phyloP scores from a whole-genome alignment of 1,140 invertebrate genomes.

The Samia ricini region DNA sequence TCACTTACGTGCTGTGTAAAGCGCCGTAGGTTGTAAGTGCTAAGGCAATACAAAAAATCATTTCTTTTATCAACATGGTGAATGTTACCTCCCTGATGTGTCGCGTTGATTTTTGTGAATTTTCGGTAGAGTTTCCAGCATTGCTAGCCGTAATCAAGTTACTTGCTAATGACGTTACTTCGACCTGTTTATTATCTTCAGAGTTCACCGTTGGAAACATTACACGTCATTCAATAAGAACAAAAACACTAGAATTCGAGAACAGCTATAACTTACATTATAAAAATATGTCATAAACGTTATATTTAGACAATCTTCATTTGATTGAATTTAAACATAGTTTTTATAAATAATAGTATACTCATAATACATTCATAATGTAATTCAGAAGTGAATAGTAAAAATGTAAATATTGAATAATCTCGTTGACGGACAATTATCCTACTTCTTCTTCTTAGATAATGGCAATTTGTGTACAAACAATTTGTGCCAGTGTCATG shows the following conservation, averaged over 20 bases:
- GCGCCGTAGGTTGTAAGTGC: conserved; percentile 78
- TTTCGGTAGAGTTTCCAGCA: conserved; percentile 51
- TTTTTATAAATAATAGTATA: neutral
- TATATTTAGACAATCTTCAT: neutral
- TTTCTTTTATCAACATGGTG: conserved; percentile 71
- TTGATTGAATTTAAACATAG: neutral
- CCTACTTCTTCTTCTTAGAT: too few species aligned
- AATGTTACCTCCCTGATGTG: conserved; percentile 62
- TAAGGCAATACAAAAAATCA: conserved; percentile 74
- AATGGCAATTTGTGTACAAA: too few species aligned
- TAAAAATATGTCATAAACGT: conserved; percentile 15
- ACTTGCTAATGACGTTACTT: conserved; percentile 51
- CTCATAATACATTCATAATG: neutral
- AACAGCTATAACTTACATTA: conserved; percentile 39
- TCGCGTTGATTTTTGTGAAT: conserved; percentile 39
- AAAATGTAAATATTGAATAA: too few species aligned
- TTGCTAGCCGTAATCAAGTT: conserved; percentile 53
- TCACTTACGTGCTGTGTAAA: conserved; percentile 80
- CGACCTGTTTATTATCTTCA: conserved; percentile 63
- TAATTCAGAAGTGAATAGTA: too few species aligned
- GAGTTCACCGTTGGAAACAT: conserved; percentile 72
- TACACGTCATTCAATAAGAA: conserved; percentile 74
- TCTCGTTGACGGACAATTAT: too few species aligned
- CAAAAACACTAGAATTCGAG: conserved; percentile 37
- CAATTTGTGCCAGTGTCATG: too few species aligned